Evolutionary conservation across 2,888 invertebrate species (phyloP).

Genomic region (Gastrophysa polygoni): DNA sequence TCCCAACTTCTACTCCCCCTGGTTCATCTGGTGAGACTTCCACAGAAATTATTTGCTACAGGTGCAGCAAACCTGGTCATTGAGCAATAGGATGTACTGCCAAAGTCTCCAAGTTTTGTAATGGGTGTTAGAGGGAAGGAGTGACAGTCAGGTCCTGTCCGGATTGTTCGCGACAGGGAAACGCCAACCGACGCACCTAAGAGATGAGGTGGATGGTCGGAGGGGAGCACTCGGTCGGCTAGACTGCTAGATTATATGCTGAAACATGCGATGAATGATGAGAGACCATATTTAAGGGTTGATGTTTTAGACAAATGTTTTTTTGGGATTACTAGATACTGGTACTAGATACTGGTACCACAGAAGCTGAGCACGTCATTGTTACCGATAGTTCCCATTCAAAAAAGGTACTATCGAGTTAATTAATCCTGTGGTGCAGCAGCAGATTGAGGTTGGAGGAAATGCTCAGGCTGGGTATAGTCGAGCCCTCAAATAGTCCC

Average conservation of each 20-base stretch:
- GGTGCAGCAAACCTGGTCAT: no score
- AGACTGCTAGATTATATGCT: constrained; percentile 12
- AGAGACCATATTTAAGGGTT: background rate
- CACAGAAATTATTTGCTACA: background rate
- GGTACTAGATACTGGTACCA: background rate
- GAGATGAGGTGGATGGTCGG: background rate
- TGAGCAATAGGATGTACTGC: background rate
- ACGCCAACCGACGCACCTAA: background rate
- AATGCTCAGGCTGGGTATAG: background rate
- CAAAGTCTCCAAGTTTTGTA: background rate
- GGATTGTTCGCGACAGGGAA: background rate
- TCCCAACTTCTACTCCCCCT: background rate
- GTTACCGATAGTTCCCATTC: no score
- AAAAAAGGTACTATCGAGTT: background rate
- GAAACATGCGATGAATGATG: constrained; percentile 22
- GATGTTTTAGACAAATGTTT: background rate
- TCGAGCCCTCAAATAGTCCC: no score
- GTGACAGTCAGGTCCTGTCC: constrained; percentile 3
- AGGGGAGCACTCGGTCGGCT: background rate
- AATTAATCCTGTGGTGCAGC: background rate
- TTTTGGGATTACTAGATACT: background rate
- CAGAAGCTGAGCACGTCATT: background rate
- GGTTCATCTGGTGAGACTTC: background rate
- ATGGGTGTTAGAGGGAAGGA: constrained; percentile 5
- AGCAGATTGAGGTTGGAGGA: background rate